Evolutionary conservation across 2,797 vertebrate genomes (phyloP), one percentile per base, ranked within the genome.

Genomic region (Danio albolineatus): DNA sequence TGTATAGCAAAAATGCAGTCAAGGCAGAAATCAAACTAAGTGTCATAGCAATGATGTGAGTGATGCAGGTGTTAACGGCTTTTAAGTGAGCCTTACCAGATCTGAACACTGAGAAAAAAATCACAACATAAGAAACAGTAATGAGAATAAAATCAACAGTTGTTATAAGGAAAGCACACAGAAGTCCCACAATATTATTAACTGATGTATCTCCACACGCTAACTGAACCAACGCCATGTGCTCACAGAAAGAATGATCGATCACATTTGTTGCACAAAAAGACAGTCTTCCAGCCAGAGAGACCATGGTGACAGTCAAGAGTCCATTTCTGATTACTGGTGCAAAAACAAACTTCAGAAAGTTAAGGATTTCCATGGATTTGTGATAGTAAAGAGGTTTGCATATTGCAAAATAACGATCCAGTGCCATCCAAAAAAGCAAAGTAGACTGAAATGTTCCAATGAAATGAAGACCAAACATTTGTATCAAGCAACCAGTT

Each of bases 241-340:
- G 92, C 9, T 94, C 93, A 81, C 91, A 93, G 89, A 92, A 93
- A 69, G 91, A 93, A 67, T 92, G 91, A n/a, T 88, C 80, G 28
- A 93, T 90, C 0, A 64, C 78, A 61, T 90, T 88, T 10, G 72
- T 81, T 2, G 9, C 59, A 66, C 92, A 94, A 56, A 88, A 94
- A 0, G 82, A 7, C 2, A 90, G 39, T 4, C 14, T 14, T 66
- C 80, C 83, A 5, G 86, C 87, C 59, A 91, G 36, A 36, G 4
- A 44, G 14, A 91, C 88, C 0, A 89, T 10, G 19, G 69, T 2
- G 0, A 76, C 13, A 13, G 61, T 7, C 14, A 83, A 1, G 0
- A 86, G 0, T 7, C 28, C 1, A n/a, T 90, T 91, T 79, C 89
- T 88, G 39, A 87, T 19, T 3, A 84, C 2, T 4, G 82, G 10